These are phyloP conservation scores for Pampus argenteus DNA, from an alignment of 2,797 vertebrate species.

Conservation along the genomic window DNA sequence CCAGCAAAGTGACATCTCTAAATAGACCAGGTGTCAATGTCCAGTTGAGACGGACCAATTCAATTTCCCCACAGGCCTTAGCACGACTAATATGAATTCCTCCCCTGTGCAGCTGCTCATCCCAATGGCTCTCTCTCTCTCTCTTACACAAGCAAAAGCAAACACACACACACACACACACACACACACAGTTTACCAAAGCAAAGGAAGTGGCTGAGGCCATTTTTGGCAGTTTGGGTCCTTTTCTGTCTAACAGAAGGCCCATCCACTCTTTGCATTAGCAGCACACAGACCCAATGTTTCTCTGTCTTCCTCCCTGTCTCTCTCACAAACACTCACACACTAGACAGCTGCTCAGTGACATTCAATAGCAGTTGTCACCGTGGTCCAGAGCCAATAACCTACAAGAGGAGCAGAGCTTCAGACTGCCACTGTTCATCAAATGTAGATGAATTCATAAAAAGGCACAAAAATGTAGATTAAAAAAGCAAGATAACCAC, in stretches of 20 bases:
- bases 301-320: neutral
- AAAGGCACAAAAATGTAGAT: too few species aligned
- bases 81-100: constrained; percentile 14
- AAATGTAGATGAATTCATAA: neutral
- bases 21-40: constrained; percentile 24
- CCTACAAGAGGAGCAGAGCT: neutral
- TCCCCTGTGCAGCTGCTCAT: constrained; percentile 17
- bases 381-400: neutral
- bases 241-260: neutral
- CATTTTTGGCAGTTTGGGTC: constrained; percentile 6
- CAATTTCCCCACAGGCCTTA: constrained; percentile 21
- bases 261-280: neutral
- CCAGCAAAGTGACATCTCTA: constrained; percentile 20
- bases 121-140: neutral
- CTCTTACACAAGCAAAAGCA: neutral
- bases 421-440: neutral
- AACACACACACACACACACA: neutral
- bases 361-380: constrained; percentile 23
- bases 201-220: constrained; percentile 14
- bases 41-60: constrained; percentile 24
- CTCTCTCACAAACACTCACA: neutral
- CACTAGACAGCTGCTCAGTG: constrained; percentile 26
- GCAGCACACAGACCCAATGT: neutral
- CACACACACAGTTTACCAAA: constrained; percentile 7
- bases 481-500: too few species aligned